Conservation (phyloP, 1,140 invertebrate genomes). For the Platorchestia sp. region DNA sequence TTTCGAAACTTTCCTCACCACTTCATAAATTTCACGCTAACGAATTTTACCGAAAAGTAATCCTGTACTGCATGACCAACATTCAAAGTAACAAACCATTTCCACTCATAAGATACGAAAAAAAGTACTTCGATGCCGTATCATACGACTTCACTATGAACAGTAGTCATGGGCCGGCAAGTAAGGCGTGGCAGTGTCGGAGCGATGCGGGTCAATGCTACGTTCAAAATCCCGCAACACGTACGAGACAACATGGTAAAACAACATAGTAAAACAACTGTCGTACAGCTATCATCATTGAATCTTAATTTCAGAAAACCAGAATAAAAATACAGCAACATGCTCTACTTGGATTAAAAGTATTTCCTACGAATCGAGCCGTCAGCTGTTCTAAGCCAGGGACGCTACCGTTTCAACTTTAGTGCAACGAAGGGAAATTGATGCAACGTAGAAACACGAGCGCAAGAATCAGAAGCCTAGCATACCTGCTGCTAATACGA, state of each 20-base stretch:
- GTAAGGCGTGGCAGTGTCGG: not conserved
- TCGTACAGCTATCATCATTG: not conserved
- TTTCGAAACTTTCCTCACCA: not conserved
- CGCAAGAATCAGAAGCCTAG: not conserved
- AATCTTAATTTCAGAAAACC: not conserved
- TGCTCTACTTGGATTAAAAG: not conserved
- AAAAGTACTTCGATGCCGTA: not conserved
- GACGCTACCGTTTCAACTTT: not conserved
- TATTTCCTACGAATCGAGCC: not conserved
- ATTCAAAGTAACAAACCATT: not conserved
- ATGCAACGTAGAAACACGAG: not conserved
- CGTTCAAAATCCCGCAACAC: not conserved
- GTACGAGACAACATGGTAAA: not conserved
- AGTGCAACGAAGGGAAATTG: not conserved
- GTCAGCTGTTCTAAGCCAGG: not conserved
- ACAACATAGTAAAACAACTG: not conserved
- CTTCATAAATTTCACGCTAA: too few relatives aligned
- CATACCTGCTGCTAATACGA: constrained; percentile 46
- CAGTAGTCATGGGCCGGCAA: not conserved
- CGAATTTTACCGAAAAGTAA: not conserved
- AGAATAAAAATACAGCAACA: not conserved
- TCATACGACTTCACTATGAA: not conserved
- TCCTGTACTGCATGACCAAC: not conserved
- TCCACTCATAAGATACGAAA: not conserved
- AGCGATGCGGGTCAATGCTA: too few relatives aligned